phyloP scores from a whole-genome alignment of 2,113 vertebrate genomes.

The Tupaia chinensis region DNA sequence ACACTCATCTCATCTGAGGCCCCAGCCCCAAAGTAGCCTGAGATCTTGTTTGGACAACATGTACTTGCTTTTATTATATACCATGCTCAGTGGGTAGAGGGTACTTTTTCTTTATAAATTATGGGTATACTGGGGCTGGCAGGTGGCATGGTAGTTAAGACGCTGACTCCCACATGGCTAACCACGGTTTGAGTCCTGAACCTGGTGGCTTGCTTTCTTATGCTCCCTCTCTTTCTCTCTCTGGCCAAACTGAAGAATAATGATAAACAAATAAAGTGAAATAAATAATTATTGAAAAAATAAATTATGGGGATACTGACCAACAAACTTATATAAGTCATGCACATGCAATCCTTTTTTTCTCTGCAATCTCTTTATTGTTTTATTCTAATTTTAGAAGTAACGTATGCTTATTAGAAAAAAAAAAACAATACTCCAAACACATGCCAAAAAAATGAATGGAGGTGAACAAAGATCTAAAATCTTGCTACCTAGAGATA shows the following conservation, averaged over 20 bases:
- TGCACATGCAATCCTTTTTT: neutral
- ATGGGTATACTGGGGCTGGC: neutral
- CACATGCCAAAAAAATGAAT: neutral
- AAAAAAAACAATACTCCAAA: neutral
- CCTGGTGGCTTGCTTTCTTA: no score
- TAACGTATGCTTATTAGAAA: neutral
- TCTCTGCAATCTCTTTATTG: neutral
- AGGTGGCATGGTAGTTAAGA: no score
- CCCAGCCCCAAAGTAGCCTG: neutral
- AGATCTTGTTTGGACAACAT: neutral
- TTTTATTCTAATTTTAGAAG: conserved; percentile 39
- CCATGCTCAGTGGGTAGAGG: neutral
- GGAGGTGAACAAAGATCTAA: conserved; percentile 20
- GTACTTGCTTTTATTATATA: neutral
- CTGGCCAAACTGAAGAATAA: no score
- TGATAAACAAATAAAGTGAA: no score
- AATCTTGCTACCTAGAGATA: neutral
- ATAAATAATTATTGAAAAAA: neutral
- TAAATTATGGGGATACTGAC: neutral
- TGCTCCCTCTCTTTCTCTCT: no score
- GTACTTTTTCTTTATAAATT: neutral
- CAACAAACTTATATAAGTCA: neutral
- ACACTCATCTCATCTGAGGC: neutral
- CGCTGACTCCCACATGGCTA: no score
- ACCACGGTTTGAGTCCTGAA: no score